These are phyloP conservation scores for Ceyx cyanopectus DNA, from an alignment of 2,113 vertebrate genomes.

Conservation along the genomic window DNA sequence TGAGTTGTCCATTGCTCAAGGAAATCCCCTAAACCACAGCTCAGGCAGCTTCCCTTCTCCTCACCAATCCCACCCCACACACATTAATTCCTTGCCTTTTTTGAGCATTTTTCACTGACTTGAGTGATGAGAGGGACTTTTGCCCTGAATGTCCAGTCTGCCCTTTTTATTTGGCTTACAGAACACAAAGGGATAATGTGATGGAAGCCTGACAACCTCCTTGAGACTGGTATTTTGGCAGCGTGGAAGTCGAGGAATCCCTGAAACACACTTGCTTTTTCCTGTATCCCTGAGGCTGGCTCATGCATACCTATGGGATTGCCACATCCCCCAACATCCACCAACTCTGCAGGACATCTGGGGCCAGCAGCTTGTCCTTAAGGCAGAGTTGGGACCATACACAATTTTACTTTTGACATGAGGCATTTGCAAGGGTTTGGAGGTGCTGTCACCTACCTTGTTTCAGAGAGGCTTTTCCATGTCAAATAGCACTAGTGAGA, in stretches of 20 bases:
- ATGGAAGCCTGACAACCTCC: slow-evolving; percentile 8
- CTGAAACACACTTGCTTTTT: neutral
- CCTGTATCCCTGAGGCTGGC: neutral
- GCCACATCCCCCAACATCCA: neutral
- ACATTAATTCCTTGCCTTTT: slow-evolving; percentile 66
- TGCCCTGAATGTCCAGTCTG: neutral
- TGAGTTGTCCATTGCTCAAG: slow-evolving; percentile 43
- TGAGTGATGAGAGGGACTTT: neutral
- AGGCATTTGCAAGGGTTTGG: neutral
- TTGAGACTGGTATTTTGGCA: slow-evolving; percentile 9
- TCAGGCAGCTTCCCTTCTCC: neutral
- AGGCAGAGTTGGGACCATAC: neutral
- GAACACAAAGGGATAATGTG: neutral
- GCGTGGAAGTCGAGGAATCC: neutral
- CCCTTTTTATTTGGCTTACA: neutral
- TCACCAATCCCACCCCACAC: neutral
- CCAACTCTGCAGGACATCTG: neutral
- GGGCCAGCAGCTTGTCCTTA: neutral
- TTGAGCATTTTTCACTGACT: slow-evolving; percentile 50
- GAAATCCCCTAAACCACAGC: slow-evolving; percentile 61
- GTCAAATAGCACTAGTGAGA: neutral
- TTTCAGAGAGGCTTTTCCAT: neutral
- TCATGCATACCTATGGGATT: neutral
- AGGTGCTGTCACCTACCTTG: neutral
- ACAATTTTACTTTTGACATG: neutral